Base-by-base conservation (phyloP, 1,140 invertebrate genomes). In the Macrotrachela quadricornifera region DNA sequence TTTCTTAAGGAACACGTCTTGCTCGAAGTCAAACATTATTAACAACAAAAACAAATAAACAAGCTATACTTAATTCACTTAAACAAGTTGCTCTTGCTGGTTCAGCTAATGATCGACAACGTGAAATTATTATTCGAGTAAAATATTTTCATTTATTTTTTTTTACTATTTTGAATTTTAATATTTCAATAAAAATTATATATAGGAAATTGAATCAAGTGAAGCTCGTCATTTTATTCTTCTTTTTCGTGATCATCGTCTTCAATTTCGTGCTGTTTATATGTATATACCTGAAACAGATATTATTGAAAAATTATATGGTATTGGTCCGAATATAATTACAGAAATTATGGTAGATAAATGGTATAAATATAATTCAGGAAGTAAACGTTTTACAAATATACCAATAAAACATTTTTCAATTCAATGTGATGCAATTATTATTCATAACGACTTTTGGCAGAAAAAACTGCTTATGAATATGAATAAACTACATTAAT, bases 301-400 rank as follows among this genome's bases (percentile, higher is more conserved):
- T 61, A 81, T 86, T 64, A 80, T 92, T 18, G 73, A 78, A 56
- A 95, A 95, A 74, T 74, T 97, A 17, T 85, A 86, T 70, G 92
- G 94, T 46, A 88, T 82, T 46, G 94, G 94, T 54, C 94, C 94
- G 46, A 86, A 83, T 72, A 77, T 81, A 71, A 84, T 96, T 59
- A 84, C 80, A 58, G 87, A 92, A 70, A 79, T 84, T 61, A 96
- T 96, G 88, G 92, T 96, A 71, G 90, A 96, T 72, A 88, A 85
- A 69, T 97, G 95, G 76, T 97, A 94, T 75, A 99, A 99, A 76
- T 99, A 97, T 69, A 97, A 99, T 74, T 97, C 91, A 50, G 92
- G 94, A 62, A 85, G 82, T 56, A 96, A 96, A 73, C 86, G 83
- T 64, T 99, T 99, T 75, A 83, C 83, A 30, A 82, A 87, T 76